Base-by-base conservation (phyloP, 2,113 vertebrate genomes). In the Calonectris borealis region DNA sequence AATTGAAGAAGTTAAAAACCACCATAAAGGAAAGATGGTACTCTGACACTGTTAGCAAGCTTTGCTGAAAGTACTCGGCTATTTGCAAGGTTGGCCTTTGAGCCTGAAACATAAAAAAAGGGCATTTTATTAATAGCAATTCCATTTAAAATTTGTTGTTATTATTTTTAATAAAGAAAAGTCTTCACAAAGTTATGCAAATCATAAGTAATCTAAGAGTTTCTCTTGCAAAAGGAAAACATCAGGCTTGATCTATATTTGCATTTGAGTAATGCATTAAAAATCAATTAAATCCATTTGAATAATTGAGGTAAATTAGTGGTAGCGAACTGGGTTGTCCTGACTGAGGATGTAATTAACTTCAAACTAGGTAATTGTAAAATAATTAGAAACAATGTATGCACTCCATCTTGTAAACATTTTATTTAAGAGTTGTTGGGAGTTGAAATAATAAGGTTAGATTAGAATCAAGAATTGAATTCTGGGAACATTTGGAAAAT, bases 281-380 rank as follows among this genome's bases (percentile, higher is more conserved):
- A 95, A 95, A 52, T 86, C 77, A 91, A 65, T 86, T 86, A 84
- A 86, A 40, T 81, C 77, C 81, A 90, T 95, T 93, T 68, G 72
- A 92, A 90, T 96, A 96, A 81, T 86, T 93, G 83, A 84, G 78
- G 85, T 95, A 97, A 96, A 93, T 94, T 79, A 86, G 34, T 80
- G 78, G 84, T 95, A 93, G 82, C 16, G 26, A 93, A 86, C 65
- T 88, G 89, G 64, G 68, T 94, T 88, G 83, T 87, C 95, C 93
- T 93, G 75, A 64, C 20, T 3, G 20, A 92, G 88, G 69, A 84
- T 94, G 92, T 91, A 86, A 95, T 97, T 94, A 96, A 92, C 80
- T 93, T 93, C 80, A 73, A 78, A 65, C 77, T 91, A 95, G 68
- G 65, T 91, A 94, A 94, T 14, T 94, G 83, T 92, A 90, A 92